Evolutionary conservation across 2,113 vertebrate species (phyloP), one percentile per base, ranked within the genome.

Genomic region (Myodes glareolus): DNA sequence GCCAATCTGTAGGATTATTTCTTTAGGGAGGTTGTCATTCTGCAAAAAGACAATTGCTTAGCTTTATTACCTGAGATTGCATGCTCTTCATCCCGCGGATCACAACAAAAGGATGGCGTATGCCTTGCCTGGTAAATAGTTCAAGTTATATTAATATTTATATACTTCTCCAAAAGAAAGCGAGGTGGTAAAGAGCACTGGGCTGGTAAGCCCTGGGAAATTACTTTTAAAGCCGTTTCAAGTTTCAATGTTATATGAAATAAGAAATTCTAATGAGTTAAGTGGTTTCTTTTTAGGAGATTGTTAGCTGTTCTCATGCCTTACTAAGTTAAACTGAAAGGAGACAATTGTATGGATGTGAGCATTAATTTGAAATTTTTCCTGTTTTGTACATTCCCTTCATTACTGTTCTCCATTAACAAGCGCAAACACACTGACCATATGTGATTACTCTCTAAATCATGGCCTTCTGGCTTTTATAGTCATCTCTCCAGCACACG

Each of bases 191-290:
- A 88, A 72, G 45, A 81, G 3, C 7, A 47, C 68, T 88, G 80
- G 23, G n/a, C n/a, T 92, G 12, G 7, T 81, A 94, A 94, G 31
- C 70, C 36, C 55, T 91, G 11, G 42, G 80, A 14, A 45, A 78
- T 91, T 96, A 92, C 91, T 97, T 93, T 52, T 58, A 94, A 93
- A 80, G 9, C 50, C 80, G 8, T 93, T 93, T 93, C 39, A 94
- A 94, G 52, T 95, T 95, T 96, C n/a, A 89, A 31, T n/a, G 47
- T 27, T 92, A 61, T 65, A 23, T 91, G 50, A 94, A 94, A 90
- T 91, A 94, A 94, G 92, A 94, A 93, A 88, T 95, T 97, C 80
- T 91, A 91, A 86, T 52, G 70, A 72, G 88, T 88, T 94, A 85
- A 76, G 45, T 72, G 67, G 29, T 88, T 96, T 88, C 90, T 45